phyloP scores from a whole-genome alignment of 2,113 vertebrate species.

The Marmota monax region DNA sequence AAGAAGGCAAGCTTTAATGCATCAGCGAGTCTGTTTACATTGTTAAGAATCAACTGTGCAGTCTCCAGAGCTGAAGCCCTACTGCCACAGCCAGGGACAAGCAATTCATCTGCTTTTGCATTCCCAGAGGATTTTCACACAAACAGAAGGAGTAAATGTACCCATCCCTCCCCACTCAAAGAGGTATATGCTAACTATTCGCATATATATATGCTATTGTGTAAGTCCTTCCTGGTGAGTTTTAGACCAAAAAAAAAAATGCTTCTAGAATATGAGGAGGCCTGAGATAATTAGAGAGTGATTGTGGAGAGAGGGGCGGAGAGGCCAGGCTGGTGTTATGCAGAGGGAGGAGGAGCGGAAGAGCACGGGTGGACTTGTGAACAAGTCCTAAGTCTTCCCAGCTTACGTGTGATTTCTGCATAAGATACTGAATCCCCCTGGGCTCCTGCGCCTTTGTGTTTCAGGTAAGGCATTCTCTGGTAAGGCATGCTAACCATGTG shows the following conservation, averaged over 20 bases:
- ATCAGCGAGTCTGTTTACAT: constrained; percentile 66
- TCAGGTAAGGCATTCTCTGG: background rate
- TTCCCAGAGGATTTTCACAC: constrained; percentile 45
- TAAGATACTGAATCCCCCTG: too few species aligned
- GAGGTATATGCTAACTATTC: background rate
- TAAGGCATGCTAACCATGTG: background rate
- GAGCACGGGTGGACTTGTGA: rapidly evolving
- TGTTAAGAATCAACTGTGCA: constrained; percentile 57
- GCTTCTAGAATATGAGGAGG: background rate
- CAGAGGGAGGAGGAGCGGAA: background rate
- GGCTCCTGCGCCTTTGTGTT: background rate
- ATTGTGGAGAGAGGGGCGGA: background rate
- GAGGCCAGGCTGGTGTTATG: background rate
- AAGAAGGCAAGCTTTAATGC: constrained; percentile 58
- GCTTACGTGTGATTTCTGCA: background rate
- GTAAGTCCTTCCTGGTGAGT: background rate
- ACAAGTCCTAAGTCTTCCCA: background rate
- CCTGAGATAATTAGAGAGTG: background rate
- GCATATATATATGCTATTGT: background rate
- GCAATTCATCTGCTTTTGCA: constrained; percentile 46
- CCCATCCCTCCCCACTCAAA: background rate
- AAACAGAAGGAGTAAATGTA: constrained; percentile 69
- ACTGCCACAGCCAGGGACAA: constrained; percentile 18
- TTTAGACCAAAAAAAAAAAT: background rate
- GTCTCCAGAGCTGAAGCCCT: constrained; percentile 44